phyloP scores from a whole-genome alignment of 2,888 invertebrate genomes.

The Diachrysia chrysitis region DNA sequence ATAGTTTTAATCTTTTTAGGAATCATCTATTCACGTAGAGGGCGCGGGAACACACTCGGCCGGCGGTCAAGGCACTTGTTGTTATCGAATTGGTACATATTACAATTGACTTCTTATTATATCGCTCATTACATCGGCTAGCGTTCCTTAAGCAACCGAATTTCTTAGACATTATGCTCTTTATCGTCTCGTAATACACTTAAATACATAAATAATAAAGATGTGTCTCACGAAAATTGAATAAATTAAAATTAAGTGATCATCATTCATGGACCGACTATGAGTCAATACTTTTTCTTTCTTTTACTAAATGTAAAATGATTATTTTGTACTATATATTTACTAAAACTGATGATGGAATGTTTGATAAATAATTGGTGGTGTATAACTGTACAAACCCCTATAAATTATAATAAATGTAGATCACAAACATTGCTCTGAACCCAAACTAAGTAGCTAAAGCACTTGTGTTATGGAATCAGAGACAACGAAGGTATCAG shows the following conservation, averaged over 20 bases:
- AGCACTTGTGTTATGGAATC: no score
- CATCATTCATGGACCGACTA: no score
- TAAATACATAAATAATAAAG: no score
- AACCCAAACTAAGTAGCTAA: no score
- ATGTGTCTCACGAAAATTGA: no score
- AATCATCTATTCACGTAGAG: slow-evolving; percentile 74
- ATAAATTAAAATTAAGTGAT: no score
- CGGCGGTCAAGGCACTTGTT: slow-evolving; percentile 63
- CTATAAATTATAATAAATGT: no score
- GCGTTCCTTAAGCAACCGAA: neutral
- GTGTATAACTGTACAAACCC: neutral
- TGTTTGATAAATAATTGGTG: neutral
- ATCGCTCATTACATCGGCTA: neutral
- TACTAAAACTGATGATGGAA: slow-evolving; percentile 1
- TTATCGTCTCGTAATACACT: no score
- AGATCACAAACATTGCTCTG: no score
- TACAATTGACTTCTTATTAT: slow-evolving; percentile 38
- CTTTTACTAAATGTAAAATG: neutral
- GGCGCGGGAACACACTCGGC: slow-evolving; percentile 66
- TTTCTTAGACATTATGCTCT: neutral
- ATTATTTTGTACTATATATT: neutral
- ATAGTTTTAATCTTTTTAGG: slow-evolving; percentile 84
- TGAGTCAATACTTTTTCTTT: no score
- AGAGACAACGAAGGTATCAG: no score
- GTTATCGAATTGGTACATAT: slow-evolving; percentile 8